Evolutionary conservation across 2,888 invertebrate genomes (phyloP), one percentile per base, ranked within the genome.

Genomic region (Hermodice carunculata): DNA sequence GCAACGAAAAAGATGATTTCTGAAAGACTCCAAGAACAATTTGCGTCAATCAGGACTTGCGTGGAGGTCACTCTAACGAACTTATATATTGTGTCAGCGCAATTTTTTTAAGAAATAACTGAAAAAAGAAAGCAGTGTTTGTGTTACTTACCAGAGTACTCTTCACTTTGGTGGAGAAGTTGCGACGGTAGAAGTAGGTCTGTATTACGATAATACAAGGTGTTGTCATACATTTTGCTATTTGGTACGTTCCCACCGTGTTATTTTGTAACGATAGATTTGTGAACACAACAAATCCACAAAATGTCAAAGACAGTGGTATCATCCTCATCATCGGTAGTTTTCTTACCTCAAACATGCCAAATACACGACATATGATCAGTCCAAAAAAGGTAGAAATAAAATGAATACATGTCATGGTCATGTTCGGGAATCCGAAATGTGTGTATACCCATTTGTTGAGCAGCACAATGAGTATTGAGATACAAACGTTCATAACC

Each of bases 401-500:
- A 58, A 84, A 83, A 64, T 84, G 89, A 63, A 89, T 83, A 76
- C 89, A 87, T 2, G 89, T 89, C 43, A 90, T 74, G 2, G 88
- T 89, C 53, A 89, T 83, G 71, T 89, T 90, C 37, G 89, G 89
- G 80, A 90, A 89, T 49, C 87, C 87, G 59, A 86, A 86, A 60
- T 87, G 76, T 0, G 87, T 80, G 73, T 89, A 90, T 4, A 90
- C 85, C 88, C 88, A 89, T 85, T 90, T 90, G 79, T 90, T 90
- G 19, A 89, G 69, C 51, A 89, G 73, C 34, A 90, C 88, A 48
- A 89, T 88, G 4, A 85, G 71, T 48, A 89, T 88, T 0, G 89
- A 89, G 67, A 88, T 86, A 37, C 85, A 71, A 43, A 89, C 82
- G 76, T 90, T 89, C 42, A 87, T 74, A 53, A 74, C 60, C 31